Evolutionary conservation across 2,797 vertebrate genomes (phyloP).

Genomic region (Fistularia commersonii): DNA sequence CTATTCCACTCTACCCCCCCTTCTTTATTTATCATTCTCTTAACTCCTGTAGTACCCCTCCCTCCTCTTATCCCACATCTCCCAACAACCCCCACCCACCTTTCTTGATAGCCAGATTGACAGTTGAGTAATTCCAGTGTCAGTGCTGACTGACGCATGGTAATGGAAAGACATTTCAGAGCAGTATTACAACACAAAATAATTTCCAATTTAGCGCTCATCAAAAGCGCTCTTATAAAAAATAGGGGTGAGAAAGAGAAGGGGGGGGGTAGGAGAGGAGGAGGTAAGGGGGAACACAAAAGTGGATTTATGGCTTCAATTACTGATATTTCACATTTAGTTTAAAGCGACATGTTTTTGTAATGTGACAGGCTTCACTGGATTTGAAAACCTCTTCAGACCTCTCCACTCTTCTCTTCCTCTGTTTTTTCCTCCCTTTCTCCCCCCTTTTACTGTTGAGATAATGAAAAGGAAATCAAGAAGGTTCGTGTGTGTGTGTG

Average conservation of each 20-base stretch:
- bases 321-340: slow-evolving; percentile 94
- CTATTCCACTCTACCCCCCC: slow-evolving; percentile 21
- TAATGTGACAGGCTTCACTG: slow-evolving; percentile 90
- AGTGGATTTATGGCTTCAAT: slow-evolving; percentile 90
- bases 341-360: slow-evolving; percentile 93
- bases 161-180: slow-evolving; percentile 86
- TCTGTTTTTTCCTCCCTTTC: slow-evolving; percentile 28
- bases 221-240: slow-evolving; percentile 80
- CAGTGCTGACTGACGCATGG: slow-evolving; percentile 83
- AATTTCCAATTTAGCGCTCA: slow-evolving; percentile 92
- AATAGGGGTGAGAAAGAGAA: slow-evolving; percentile 35
- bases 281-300: slow-evolving; percentile 69
- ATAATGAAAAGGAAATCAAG: slow-evolving; percentile 73
- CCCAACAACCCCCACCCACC: slow-evolving; percentile 41
- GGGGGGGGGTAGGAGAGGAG: slow-evolving; percentile 26
- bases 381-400: slow-evolving; percentile 84
- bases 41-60: slow-evolving; percentile 42
- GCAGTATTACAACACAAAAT: slow-evolving; percentile 83
- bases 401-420: slow-evolving; percentile 65
- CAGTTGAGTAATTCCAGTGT: slow-evolving; percentile 85
- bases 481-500: slow-evolving; percentile 8
- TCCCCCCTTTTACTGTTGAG: slow-evolving; percentile 62
- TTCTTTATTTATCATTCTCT: slow-evolving; percentile 82
- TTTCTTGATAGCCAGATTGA: slow-evolving; percentile 81
- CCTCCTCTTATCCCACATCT: slow-evolving; percentile 7